phyloP scores from a whole-genome alignment of 2,113 vertebrate genomes.

The Indicator indicator region DNA sequence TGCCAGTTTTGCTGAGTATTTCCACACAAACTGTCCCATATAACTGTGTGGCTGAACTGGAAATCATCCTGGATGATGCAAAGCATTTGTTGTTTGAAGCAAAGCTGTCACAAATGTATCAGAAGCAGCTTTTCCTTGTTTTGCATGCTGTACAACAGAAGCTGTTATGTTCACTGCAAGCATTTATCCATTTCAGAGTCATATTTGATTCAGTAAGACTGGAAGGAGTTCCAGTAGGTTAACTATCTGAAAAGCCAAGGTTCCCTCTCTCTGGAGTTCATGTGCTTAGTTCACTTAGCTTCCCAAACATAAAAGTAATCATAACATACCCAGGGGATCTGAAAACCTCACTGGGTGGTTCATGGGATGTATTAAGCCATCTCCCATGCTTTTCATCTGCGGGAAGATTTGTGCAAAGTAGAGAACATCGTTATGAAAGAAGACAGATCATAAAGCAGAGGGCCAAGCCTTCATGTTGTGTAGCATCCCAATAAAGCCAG shows the following conservation, averaged over 20 bases:
- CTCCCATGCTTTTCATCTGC: neutral
- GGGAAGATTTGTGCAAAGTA: neutral
- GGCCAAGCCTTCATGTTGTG: neutral
- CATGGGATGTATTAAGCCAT: neutral
- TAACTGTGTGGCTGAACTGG: neutral
- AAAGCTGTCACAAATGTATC: neutral
- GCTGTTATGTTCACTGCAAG: neutral
- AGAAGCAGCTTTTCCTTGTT: neutral
- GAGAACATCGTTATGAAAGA: neutral
- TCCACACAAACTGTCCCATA: neutral
- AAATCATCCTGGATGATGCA: neutral
- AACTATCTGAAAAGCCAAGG: slow-evolving; percentile 25
- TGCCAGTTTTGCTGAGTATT: neutral
- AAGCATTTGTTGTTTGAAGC: neutral
- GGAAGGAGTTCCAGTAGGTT: slow-evolving; percentile 12
- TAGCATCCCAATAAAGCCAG: neutral
- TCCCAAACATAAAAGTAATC: slow-evolving; percentile 34
- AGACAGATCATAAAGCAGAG: slow-evolving; percentile 10
- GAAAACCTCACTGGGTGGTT: neutral
- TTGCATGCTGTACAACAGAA: neutral
- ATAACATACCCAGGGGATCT: neutral
- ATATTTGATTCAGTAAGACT: neutral
- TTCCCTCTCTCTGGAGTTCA: neutral
- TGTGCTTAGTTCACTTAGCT: neutral
- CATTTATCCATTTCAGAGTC: neutral